Evolutionary conservation across 2,888 invertebrate species (phyloP).

Genomic region (Melieria picta): DNA sequence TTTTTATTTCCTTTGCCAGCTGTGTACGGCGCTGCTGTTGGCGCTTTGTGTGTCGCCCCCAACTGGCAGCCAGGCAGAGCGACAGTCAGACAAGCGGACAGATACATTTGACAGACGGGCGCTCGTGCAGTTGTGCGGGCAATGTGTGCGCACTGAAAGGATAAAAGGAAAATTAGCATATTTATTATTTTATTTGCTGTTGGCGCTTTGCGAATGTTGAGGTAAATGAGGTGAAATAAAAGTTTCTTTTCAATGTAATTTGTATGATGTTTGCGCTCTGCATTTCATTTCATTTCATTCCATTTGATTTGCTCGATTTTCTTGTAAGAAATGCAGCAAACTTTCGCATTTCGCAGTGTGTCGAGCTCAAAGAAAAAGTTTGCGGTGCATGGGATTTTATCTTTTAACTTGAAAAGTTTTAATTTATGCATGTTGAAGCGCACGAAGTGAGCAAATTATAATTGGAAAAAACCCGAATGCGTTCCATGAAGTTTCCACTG

Average conservation of each 20-base stretch:
- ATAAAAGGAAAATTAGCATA: conserved; percentile 54
- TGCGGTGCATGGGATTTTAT: too few species aligned
- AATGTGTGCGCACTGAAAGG: conserved; percentile 18
- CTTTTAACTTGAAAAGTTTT: too few species aligned
- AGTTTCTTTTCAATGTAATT: conserved; percentile 38
- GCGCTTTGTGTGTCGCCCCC: too few species aligned
- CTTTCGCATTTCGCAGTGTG: too few species aligned
- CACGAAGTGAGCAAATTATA: too few species aligned
- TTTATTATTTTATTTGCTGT: conserved; percentile 55
- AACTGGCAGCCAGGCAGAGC: neutral
- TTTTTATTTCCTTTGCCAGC: conserved; percentile 41
- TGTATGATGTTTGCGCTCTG: conserved; percentile 18
- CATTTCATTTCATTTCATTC: conserved; percentile 23
- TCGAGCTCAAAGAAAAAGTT: too few species aligned
- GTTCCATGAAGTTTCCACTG: too few species aligned
- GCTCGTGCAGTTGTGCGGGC: neutral
- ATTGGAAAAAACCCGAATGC: too few species aligned
- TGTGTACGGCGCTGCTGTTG: conserved; percentile 14
- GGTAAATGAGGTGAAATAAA: conserved; percentile 51
- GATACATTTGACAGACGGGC: too few species aligned
- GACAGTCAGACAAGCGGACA: too few species aligned
- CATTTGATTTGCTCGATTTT: conserved; percentile 28
- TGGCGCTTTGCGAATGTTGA: conserved; percentile 47
- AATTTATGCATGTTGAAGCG: too few species aligned
- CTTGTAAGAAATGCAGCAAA: neutral